Evolutionary conservation across 2,888 invertebrate genomes (phyloP), one percentile per base, ranked within the genome.

Genomic region (Ptychoptera albimana): DNA sequence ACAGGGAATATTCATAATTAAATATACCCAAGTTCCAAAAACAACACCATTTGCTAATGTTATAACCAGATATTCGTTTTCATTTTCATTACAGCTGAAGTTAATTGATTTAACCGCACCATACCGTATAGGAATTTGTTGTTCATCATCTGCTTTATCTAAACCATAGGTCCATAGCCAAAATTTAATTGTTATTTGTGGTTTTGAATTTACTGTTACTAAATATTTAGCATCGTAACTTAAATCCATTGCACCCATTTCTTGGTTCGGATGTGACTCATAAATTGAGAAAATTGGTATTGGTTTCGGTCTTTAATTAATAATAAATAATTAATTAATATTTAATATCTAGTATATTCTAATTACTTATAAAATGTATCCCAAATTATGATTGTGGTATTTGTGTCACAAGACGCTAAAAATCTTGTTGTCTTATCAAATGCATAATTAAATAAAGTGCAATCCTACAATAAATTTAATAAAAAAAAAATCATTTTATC

Each of bases 101-200:
- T 43, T 40, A 1, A 51, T 37, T n/a, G 14, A 41, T 41, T 45
- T 45, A 9, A 51, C 31, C 16, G 13, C 3, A 1, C 49, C 51
- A 23, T 42, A 48, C n/a, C 47, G 44, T 13, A 32, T 16, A 9
- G 39, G 41, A 10, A 51, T 30, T 4, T 8, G 6, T 15, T 37
- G 39, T 42, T 54, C 59, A 77, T 77, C 75, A 55, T 77, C 68
- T 5, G 75, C 71, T 39, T 56, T 52, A 10, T 71, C 65, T 8
- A 52, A 52, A 4, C 73, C 74, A 23, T 57, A 63, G 31, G 74
- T 70, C 79, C 79, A 79, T 38, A 74, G 60, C 77, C 79, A 79
- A 60, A 77, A 70, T 49, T 70, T 61, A 1, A 79, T 50, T 1
- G 55, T 54, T 15, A 70, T 68, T 43, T 58, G 59, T 1, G 63